A percentile compares a stretch with the other conserved stretches of the same genome.
phyloP scores from a whole-genome alignment of 2,888 invertebrate species.

The Epistrophe grossulariae region DNA sequence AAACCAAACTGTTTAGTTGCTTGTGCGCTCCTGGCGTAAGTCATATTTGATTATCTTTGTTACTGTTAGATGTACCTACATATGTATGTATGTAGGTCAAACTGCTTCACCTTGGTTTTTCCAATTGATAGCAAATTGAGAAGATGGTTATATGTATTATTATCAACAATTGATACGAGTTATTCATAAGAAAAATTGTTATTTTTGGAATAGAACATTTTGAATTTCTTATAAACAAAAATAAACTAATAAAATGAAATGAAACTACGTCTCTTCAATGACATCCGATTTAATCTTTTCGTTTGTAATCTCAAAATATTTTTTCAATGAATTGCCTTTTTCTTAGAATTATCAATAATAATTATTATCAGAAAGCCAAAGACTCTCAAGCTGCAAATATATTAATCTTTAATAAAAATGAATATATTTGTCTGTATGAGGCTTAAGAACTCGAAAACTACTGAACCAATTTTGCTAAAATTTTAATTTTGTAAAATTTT shows the following conservation, averaged over 20 bases:
- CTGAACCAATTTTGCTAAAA: too few species aligned
- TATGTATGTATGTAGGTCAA: slow-evolving; percentile 39
- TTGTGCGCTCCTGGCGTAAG: too few species aligned
- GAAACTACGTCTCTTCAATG: slow-evolving; percentile 1
- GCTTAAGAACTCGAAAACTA: too few species aligned
- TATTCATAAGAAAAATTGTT: background rate
- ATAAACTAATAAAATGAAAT: background rate
- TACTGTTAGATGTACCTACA: too few species aligned
- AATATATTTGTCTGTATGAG: too few species aligned
- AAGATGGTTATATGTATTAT: background rate
- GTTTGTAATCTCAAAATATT: background rate
- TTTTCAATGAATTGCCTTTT: background rate
- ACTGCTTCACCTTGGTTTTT: slow-evolving; percentile 13
- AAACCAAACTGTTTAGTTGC: too few species aligned
- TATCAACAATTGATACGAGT: background rate
- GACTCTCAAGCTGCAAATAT: too few species aligned
- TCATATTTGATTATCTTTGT: too few species aligned
- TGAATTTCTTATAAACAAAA: background rate
- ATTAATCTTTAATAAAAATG: too few species aligned
- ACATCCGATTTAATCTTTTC: slow-evolving; percentile 1
- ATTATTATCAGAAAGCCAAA: too few species aligned
- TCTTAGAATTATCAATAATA: too few species aligned
- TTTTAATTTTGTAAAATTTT: too few species aligned
- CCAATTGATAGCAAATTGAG: slow-evolving; percentile 29
- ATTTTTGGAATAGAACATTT: background rate